These are phyloP conservation scores for Eulemur albifrons DNA, from an alignment of 2,797 vertebrate genomes.

Conservation along the genomic window DNA sequence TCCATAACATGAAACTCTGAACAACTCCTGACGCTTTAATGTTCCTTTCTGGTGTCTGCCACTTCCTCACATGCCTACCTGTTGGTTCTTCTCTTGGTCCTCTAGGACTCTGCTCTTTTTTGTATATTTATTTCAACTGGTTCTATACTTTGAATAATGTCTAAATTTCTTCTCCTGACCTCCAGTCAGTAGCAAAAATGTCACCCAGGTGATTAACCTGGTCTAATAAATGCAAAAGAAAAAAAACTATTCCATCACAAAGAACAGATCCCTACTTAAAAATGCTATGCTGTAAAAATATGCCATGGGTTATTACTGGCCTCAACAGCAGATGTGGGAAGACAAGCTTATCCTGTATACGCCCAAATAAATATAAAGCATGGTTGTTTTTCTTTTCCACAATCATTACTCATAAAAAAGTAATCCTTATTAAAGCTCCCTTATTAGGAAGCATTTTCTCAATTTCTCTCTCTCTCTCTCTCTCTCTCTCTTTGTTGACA, in stretches of 20 bases:
- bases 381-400: neutral
- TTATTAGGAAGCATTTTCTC: neutral
- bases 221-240: slow-evolving; percentile 33
- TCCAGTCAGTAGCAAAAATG: slow-evolving; percentile 39
- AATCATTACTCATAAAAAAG: slow-evolving; percentile 3
- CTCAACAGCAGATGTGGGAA: neutral
- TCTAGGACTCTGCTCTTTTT: neutral
- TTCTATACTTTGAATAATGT: neutral
- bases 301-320: neutral
- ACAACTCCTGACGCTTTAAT: neutral
- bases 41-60: neutral
- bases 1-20: neutral
- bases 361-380: slow-evolving; percentile 4
- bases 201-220: neutral
- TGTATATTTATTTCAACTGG: neutral
- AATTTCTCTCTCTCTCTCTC: neutral
- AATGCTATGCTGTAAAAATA: neutral
- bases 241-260: slow-evolving; percentile 26
- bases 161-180: neutral
- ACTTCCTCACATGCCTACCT: neutral
- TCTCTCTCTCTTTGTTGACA: no score
- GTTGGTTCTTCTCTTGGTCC: neutral
- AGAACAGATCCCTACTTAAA: neutral
- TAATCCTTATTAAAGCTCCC: neutral
- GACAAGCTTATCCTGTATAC: neutral